Evolutionary conservation across 2,113 vertebrate species (phyloP).

Genomic region (Gorsachius goisagi): DNA sequence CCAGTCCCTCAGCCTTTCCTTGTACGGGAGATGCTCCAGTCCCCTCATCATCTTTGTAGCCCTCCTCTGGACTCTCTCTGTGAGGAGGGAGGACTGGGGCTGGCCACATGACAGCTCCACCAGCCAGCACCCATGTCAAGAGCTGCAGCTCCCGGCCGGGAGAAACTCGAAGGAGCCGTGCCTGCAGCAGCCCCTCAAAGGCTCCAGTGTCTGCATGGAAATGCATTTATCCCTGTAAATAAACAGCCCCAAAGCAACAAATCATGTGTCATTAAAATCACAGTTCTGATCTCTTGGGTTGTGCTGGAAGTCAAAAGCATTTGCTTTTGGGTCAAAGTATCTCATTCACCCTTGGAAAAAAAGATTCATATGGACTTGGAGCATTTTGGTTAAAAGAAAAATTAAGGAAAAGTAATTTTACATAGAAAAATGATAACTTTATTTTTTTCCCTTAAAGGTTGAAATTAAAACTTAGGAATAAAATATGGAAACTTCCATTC

Average conservation of each 20-base stretch:
- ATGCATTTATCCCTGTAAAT: neutral
- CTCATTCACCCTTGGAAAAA: neutral
- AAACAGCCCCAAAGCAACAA: neutral
- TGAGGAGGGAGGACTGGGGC: neutral
- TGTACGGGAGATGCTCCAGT: too few relatives aligned
- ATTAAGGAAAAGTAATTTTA: neutral
- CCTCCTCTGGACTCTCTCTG: too few relatives aligned
- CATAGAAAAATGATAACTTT: rapidly evolving
- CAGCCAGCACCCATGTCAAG: rapidly evolving
- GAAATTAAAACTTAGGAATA: neutral
- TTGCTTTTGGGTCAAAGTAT: neutral
- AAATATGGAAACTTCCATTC: neutral
- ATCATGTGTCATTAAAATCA: slow-evolving; percentile 14
- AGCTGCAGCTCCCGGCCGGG: neutral
- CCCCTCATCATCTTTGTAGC: too few relatives aligned
- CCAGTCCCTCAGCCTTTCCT: too few relatives aligned
- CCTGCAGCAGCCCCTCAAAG: neutral
- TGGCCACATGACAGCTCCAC: rapidly evolving
- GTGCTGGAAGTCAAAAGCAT: neutral
- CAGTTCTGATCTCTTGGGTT: neutral
- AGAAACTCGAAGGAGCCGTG: rapidly evolving
- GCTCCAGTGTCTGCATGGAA: neutral
- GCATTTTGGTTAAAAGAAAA: neutral
- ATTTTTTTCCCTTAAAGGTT: neutral
- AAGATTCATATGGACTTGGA: neutral